Base-by-base conservation (phyloP, 2,113 vertebrate genomes). In the Chaetops frenatus region DNA sequence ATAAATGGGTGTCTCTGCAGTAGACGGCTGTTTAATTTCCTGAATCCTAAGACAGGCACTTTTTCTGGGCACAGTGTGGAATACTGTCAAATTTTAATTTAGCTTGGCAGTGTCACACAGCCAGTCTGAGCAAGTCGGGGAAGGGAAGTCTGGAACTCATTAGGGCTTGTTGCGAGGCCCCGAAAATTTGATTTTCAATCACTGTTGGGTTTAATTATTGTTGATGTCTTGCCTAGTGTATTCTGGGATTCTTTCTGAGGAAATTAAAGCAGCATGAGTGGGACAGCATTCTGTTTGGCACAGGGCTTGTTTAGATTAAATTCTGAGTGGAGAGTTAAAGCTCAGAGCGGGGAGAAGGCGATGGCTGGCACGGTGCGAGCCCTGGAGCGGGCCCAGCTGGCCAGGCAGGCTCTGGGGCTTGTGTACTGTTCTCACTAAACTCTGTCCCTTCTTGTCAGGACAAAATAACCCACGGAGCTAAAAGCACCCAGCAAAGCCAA, bases 151-250 rank as follows among this genome's bases (percentile, higher is more conserved):
- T 97, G 97, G 96, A 96, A 97, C 87, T 90, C 91, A 96, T 97
- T 97, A 97, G 66, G 50, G 81, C 92, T 90, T 51, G 83, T 94
- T 79, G 73, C 87, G 27, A 58, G 90, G 92, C 89, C 90, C 54
- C 10, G 69, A 82, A 88, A 78, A 74, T 53, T 40, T 64, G 79
- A 64, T 87, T 94, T 95, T 93, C 92, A 94, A 64, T 94, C 92
- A 79, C 92, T 93, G 94, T 96, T 92, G 95, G 93, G 81, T 95
- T 97, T 97, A 96, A 96, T 97, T 97, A 92, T 65, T 86, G 81
- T 67, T 92, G 96, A 94, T 96, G 87, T 62, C 88, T 96, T 96
- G 94, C 88, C 78, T 81, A 45, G 90, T 12, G 18, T 82, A 89
- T 81, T 83, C 54, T 86, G 90, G 94, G 90, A 92, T 89, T 77